Percentiles rank a stretch among this genome's conserved stretches.
These are phyloP conservation scores for Eufriesea mexicana DNA, from an alignment of 1,140 invertebrate genomes.

Conservation along the genomic window DNA sequence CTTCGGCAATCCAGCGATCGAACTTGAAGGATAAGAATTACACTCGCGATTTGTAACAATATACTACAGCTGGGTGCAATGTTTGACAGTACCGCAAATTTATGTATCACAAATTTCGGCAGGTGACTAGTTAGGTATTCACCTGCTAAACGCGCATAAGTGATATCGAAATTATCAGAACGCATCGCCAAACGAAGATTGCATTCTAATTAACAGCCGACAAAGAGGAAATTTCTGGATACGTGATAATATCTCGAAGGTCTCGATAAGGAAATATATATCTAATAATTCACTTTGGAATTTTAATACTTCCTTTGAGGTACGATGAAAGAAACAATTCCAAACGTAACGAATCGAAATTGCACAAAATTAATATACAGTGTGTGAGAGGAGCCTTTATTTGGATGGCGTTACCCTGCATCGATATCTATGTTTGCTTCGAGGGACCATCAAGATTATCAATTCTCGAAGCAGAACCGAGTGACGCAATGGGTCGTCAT, in stretches of 20 bases:
- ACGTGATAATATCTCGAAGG: constrained; percentile 15
- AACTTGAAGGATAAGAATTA: too few species aligned
- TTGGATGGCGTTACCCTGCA: too few species aligned
- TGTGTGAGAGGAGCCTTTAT: too few species aligned
- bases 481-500: too few species aligned
- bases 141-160: neutral
- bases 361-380: too few species aligned
- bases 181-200: constrained; percentile 31
- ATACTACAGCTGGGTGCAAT: too few species aligned
- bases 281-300: neutral
- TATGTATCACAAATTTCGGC: neutral
- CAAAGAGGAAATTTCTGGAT: constrained; percentile 38
- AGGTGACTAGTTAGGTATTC: constrained; percentile 13
- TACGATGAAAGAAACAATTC: neutral
- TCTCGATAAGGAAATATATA: constrained; percentile 35
- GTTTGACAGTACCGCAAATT: too few species aligned
- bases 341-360: neutral
- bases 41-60: too few species aligned
- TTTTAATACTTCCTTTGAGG: constrained; percentile 19
- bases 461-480: too few species aligned
- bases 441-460: too few species aligned
- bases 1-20: too few species aligned
- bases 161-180: constrained; percentile 21
- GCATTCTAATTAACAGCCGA: constrained; percentile 42
- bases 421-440: too few species aligned